phyloP scores from a whole-genome alignment of 2,888 invertebrate genomes.

The Melieria omissa region DNA sequence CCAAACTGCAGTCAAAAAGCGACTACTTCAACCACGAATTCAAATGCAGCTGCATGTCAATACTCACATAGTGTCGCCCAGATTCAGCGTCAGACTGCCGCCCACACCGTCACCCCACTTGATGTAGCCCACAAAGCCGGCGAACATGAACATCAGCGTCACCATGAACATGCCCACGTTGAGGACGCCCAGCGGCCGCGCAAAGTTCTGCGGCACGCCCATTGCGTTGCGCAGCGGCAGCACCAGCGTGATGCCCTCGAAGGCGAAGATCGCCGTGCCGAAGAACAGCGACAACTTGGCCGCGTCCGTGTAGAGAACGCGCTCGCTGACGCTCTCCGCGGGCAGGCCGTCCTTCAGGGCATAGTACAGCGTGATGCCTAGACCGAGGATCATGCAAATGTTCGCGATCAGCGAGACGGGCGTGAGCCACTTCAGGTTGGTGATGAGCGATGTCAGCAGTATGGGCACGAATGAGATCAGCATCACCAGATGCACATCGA shows the following conservation, averaged over 20 bases:
- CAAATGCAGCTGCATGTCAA: not conserved
- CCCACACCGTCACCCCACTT: constrained; percentile 84
- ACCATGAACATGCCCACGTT: constrained; percentile 87
- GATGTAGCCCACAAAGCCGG: constrained; percentile 89
- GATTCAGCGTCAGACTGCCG: constrained; percentile 90
- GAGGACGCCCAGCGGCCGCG: constrained; percentile 83
- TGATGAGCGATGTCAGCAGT: constrained; percentile 78
- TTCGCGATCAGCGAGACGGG: constrained; percentile 84
- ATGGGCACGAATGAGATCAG: constrained; percentile 78
- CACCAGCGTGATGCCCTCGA: constrained; percentile 96
- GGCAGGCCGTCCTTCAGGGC: constrained; percentile 81
- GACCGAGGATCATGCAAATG: constrained; percentile 75
- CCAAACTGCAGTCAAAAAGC: constrained; percentile 72
- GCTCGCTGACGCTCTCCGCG: constrained; percentile 62
- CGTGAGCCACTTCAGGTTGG: constrained; percentile 80
- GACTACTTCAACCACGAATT: constrained; percentile 32
- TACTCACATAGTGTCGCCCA: constrained; percentile 69
- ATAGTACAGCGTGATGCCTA: constrained; percentile 81
- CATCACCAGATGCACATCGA: constrained; percentile 80
- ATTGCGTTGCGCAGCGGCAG: constrained; percentile 94
- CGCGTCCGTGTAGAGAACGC: constrained; percentile 73
- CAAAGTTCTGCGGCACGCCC: constrained; percentile 81
- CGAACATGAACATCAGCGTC: constrained; percentile 78
- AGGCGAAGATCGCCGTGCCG: constrained; percentile 95
- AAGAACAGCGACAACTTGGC: constrained; percentile 85